phyloP scores from a whole-genome alignment of 2,113 vertebrate species.

The Hippocampus abdominalis region DNA sequence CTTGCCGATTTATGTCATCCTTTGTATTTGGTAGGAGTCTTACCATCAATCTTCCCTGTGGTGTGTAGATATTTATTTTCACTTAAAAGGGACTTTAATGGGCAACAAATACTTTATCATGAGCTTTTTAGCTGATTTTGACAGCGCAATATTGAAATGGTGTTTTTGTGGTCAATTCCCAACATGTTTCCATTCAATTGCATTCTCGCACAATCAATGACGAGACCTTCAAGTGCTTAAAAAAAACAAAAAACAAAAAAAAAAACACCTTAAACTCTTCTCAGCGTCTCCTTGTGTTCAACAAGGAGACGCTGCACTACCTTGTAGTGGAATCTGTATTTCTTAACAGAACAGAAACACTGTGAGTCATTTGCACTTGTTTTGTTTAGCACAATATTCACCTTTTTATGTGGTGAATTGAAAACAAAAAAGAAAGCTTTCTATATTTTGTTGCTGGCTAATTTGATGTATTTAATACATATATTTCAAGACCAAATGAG shows the following conservation, averaged over 20 bases:
- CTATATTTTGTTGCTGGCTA: slow-evolving; percentile 26
- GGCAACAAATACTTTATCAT: not conserved
- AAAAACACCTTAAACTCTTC: not conserved
- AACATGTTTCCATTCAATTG: slow-evolving; percentile 19
- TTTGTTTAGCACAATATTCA: slow-evolving; percentile 37
- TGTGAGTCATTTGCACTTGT: slow-evolving; percentile 68
- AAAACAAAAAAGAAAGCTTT: slow-evolving; percentile 18
- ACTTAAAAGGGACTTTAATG: not conserved
- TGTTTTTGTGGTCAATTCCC: slow-evolving; percentile 14
- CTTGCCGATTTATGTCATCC: too few relatives aligned
- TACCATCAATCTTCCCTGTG: too few relatives aligned
- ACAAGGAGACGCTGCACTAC: slow-evolving; percentile 60
- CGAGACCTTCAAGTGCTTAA: slow-evolving; percentile 57
- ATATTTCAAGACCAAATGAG: slow-evolving; percentile 49
- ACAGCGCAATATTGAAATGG: slow-evolving; percentile 17
- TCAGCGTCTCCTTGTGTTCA: not conserved
- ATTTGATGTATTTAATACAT: slow-evolving; percentile 42
- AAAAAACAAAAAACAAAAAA: slow-evolving; percentile 11
- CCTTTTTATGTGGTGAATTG: slow-evolving; percentile 36
- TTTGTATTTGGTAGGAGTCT: too few relatives aligned
- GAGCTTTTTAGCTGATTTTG: not conserved
- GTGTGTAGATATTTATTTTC: too few relatives aligned
- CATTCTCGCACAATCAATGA: slow-evolving; percentile 39
- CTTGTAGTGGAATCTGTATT: slow-evolving; percentile 53
- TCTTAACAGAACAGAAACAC: slow-evolving; percentile 65